phyloP scores from a whole-genome alignment of 1,140 invertebrate species.

The Muscidifurax raptorellus region DNA sequence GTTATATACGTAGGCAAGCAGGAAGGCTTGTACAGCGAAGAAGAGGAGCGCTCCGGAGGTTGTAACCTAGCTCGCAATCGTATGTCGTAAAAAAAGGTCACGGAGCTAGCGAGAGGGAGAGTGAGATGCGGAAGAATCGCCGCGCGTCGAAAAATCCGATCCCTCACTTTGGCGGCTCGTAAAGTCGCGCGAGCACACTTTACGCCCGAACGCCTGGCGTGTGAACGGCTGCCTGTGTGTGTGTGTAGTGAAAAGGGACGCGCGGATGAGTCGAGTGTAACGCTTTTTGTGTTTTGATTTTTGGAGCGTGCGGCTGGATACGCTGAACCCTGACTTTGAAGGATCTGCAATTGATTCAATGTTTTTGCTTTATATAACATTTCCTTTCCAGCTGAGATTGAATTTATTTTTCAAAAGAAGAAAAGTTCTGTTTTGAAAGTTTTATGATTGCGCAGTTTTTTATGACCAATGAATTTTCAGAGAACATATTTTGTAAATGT shows the following conservation, averaged over 20 bases:
- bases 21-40: background rate
- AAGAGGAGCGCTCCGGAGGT: conserved; percentile 11
- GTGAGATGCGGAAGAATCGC: background rate
- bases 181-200: conserved; percentile 17
- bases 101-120: conserved; percentile 39
- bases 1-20: background rate
- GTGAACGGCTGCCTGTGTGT: background rate
- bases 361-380: no score
- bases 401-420: no score
- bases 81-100: conserved; percentile 41
- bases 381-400: no score
- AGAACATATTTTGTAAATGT: no score
- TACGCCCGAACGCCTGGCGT: background rate
- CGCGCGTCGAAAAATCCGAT: conserved; percentile 44
- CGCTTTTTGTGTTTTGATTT: no score
- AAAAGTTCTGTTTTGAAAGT: no score
- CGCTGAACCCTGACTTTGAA: no score
- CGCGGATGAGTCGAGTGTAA: no score
- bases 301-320: no score
- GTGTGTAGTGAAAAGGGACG: background rate
- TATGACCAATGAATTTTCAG: no score
- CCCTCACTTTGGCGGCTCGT: conserved; percentile 46
- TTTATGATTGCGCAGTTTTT: no score
- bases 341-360: no score
- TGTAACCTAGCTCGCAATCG: conserved; percentile 34